These are phyloP conservation scores for Drosophila yooni DNA, from an alignment of 2,888 invertebrate genomes.

Conservation along the genomic window DNA sequence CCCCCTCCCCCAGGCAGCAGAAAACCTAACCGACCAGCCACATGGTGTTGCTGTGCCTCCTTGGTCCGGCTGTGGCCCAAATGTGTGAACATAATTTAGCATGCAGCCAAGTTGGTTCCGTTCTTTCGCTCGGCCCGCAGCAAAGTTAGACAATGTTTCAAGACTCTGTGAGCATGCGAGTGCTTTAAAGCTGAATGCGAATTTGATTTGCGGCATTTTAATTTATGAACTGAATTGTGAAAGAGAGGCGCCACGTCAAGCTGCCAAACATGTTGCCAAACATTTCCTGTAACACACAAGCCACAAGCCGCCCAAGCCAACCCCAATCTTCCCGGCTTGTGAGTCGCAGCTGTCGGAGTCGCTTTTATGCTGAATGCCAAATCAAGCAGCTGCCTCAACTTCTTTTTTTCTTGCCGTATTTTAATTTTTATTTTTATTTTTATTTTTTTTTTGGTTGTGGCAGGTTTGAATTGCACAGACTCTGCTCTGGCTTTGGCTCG, in stretches of 20 bases:
- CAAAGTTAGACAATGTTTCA: slow-evolving; percentile 53
- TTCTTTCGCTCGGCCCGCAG: slow-evolving; percentile 32
- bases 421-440: slow-evolving; percentile 39
- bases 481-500: slow-evolving; percentile 22
- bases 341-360: slow-evolving; percentile 66
- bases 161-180: slow-evolving; percentile 22
- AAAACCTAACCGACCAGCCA: slow-evolving; percentile 25
- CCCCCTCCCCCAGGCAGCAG: not conserved
- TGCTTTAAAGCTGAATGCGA: slow-evolving; percentile 70
- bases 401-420: slow-evolving; percentile 35
- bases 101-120: slow-evolving; percentile 57
- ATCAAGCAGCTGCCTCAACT: slow-evolving; percentile 66
- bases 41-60: slow-evolving; percentile 35
- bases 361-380: slow-evolving; percentile 71
- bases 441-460: slow-evolving; percentile 15
- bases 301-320: slow-evolving; percentile 17
- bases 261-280: slow-evolving; percentile 68
- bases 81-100: slow-evolving; percentile 82
- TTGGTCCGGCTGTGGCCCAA: slow-evolving; percentile 66
- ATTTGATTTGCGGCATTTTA: slow-evolving; percentile 83
- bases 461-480: slow-evolving; percentile 11
- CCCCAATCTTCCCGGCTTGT: slow-evolving; percentile 3
- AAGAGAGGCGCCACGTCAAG: slow-evolving; percentile 59
- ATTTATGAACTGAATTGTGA: slow-evolving; percentile 76
- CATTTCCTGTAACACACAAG: slow-evolving; percentile 59